phyloP scores from a whole-genome alignment of 2,888 invertebrate species.

The Agrochola macilenta region DNA sequence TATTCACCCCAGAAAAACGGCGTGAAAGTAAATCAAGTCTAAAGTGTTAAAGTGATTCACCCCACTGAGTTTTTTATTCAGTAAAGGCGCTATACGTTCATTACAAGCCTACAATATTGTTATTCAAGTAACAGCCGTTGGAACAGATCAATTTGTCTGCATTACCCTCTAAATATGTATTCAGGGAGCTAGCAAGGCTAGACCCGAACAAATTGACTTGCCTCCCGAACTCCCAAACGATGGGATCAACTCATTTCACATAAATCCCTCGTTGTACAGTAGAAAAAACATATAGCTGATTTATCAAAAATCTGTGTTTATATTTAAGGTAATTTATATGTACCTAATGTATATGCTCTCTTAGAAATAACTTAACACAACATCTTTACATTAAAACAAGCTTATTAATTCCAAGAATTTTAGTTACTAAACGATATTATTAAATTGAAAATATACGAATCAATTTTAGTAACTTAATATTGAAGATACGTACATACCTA shows the following conservation, averaged over 20 bases:
- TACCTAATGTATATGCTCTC: neutral
- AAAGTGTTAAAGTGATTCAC: conserved; percentile 33
- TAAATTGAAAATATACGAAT: neutral
- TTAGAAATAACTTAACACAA: neutral
- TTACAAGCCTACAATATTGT: conserved; percentile 32
- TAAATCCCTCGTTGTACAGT: conserved; percentile 5
- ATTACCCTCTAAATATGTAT: conserved; percentile 50
- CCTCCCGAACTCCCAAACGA: conserved; percentile 9
- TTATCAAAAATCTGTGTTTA: neutral
- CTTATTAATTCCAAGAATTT: neutral
- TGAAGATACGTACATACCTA: neutral
- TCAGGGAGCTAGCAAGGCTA: conserved; percentile 28
- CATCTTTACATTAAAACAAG: neutral
- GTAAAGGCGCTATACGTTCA: neutral
- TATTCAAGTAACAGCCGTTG: conserved; percentile 56
- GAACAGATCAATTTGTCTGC: conserved; percentile 55
- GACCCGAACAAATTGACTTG: conserved; percentile 41
- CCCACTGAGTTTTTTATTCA: conserved; percentile 13
- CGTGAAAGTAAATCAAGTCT: conserved; percentile 30
- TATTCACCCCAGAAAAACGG: neutral
- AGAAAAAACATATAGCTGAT: conserved; percentile 2
- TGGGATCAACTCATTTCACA: conserved; percentile 10
- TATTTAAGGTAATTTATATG: neutral
- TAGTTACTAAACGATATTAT: too few relatives aligned
- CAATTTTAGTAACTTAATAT: neutral